These are phyloP conservation scores for Cynopterus sphinx DNA, from an alignment of 2,797 vertebrate genomes.

Conservation along the genomic window DNA sequence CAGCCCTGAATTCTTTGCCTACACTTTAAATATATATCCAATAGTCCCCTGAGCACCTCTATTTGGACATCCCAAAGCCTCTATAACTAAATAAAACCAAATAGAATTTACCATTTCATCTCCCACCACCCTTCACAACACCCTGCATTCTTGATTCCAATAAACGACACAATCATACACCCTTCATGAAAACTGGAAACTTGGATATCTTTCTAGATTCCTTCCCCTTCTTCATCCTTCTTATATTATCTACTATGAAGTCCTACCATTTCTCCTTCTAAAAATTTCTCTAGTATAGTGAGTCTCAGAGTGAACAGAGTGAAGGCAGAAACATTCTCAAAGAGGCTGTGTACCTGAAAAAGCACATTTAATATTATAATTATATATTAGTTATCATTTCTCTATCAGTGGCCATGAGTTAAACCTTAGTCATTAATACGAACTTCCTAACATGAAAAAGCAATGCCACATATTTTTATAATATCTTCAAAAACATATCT, in stretches of 20 bases:
- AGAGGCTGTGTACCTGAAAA: neutral
- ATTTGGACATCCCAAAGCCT: neutral
- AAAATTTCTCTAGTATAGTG: neutral
- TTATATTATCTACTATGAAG: neutral
- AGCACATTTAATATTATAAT: neutral
- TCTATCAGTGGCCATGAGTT: neutral
- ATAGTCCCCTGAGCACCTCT: neutral
- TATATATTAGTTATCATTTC: neutral
- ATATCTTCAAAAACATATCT: neutral
- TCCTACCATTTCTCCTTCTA: neutral
- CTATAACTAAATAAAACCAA: neutral
- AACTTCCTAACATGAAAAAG: neutral
- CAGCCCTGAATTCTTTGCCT: neutral
- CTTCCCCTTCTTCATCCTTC: neutral
- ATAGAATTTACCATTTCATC: neutral
- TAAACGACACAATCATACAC: neutral
- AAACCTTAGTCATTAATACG: neutral
- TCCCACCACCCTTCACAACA: neutral
- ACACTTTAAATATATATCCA: neutral
- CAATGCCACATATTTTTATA: neutral
- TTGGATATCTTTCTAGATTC: neutral
- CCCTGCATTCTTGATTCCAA: neutral
- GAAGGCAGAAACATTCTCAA: neutral
- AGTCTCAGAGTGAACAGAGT: neutral
- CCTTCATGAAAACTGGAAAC: neutral